These are phyloP conservation scores for Achroia grisella DNA, from an alignment of 1,140 invertebrate genomes.

Conservation along the genomic window DNA sequence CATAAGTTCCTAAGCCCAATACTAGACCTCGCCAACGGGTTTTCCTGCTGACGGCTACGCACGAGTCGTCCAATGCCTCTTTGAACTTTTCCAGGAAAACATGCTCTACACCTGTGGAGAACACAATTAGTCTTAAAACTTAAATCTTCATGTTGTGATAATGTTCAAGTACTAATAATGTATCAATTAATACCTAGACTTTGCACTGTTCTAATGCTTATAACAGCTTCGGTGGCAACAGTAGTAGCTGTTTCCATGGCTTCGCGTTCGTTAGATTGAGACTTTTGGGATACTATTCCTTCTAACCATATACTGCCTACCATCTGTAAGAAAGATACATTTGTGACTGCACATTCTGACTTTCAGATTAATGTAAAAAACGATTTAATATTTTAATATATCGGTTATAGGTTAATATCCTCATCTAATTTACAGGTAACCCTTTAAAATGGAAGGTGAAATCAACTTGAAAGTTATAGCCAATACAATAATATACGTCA, in stretches of 20 bases:
- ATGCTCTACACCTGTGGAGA: slow-evolving; percentile 63
- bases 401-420: too few species aligned
- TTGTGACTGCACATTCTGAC: slow-evolving; percentile 3
- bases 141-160: too few species aligned
- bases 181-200: slow-evolving; percentile 71
- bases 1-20: slow-evolving; percentile 80
- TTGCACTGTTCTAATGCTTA: slow-evolving; percentile 86
- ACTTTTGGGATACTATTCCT: slow-evolving; percentile 59
- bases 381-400: too few species aligned
- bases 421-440: too few species aligned
- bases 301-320: slow-evolving; percentile 69
- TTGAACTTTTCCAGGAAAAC: slow-evolving; percentile 76
- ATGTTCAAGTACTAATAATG: too few species aligned
- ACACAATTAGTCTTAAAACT: too few species aligned
- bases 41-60: slow-evolving; percentile 74
- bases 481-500: too few species aligned
- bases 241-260: slow-evolving; percentile 81
- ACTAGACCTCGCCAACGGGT: slow-evolving; percentile 79
- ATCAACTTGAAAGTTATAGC: too few species aligned
- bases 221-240: slow-evolving; percentile 85
- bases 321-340: slow-evolving; percentile 44
- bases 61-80: slow-evolving; percentile 71
- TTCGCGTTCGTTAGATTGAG: slow-evolving; percentile 75
- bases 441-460: too few species aligned
- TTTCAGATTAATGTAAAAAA: too few species aligned